Percentiles rank a stretch among this genome's conserved stretches.
Conservation (phyloP, 2,113 vertebrate species). For the Equus przewalskii region DNA sequence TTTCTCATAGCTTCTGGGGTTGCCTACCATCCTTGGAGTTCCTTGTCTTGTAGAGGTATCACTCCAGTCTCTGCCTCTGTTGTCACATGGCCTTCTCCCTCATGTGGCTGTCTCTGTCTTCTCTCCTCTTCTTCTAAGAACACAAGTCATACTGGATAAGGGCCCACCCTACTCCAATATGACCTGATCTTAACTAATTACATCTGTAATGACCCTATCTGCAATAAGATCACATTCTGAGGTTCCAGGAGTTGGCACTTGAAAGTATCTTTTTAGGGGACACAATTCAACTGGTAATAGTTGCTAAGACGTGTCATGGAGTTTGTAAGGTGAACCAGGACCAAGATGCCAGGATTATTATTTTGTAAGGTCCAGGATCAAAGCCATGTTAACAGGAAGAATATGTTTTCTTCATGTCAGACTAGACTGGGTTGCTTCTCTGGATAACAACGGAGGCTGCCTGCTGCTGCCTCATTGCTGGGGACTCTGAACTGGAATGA, state of each 20-base stretch:
- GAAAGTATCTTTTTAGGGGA: not conserved
- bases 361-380: not conserved
- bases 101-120: not conserved
- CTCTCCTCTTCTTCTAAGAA: not conserved
- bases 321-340: not conserved
- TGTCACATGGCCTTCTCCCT: not conserved
- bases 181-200: not conserved
- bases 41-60: not conserved
- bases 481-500: too few relatives aligned
- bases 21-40: not conserved
- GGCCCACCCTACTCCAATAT: not conserved
- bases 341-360: not conserved
- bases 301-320: not conserved
- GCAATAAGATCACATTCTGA: not conserved
- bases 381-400: not conserved
- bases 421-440: not conserved
- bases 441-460: not conserved
- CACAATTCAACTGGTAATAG: not conserved
- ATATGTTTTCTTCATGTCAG: not conserved
- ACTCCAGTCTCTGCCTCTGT: not conserved
- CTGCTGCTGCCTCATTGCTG: not conserved
- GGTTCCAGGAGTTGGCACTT: not conserved
- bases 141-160: not conserved
- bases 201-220: not conserved
- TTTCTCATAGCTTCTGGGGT: not conserved